Percentiles rank a stretch among this genome's conserved stretches.
These are phyloP conservation scores for Microctonus aethiopoides DNA, from an alignment of 2,888 invertebrate genomes.

Conservation along the genomic window DNA sequence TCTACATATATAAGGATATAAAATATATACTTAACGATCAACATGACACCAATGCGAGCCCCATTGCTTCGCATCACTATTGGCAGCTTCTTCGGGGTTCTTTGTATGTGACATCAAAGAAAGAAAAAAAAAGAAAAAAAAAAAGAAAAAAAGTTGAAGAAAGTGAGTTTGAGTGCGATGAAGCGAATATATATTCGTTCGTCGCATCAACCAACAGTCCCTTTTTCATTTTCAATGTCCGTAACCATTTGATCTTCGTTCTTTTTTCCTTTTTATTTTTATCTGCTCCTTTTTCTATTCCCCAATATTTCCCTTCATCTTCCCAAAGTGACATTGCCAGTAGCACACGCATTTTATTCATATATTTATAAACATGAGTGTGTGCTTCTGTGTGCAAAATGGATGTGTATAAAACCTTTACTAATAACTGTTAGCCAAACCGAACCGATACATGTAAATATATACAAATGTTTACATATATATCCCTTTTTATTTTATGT, in stretches of 20 bases:
- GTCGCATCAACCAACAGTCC: background rate
- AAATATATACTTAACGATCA: too few species aligned
- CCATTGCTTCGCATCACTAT: constrained; percentile 6
- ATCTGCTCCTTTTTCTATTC: background rate
- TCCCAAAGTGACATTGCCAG: background rate
- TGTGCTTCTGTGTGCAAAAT: background rate
- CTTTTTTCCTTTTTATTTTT: background rate
- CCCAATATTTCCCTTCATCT: background rate
- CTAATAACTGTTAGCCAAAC: constrained; percentile 35
- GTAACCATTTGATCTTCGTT: background rate
- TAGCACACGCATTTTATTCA: background rate
- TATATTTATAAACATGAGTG: background rate
- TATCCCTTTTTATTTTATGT: constrained; percentile 35
- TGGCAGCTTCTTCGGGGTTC: background rate
- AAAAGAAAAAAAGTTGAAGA: too few species aligned
- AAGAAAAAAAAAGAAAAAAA: too few species aligned
- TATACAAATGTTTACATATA: background rate
- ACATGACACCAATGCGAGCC: background rate
- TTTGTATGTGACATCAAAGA: background rate
- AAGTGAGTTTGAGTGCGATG: background rate
- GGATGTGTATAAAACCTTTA: constrained; percentile 34
- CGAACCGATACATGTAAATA: constrained; percentile 47
- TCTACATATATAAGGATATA: too few species aligned
- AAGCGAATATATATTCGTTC: background rate
- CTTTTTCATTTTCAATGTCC: background rate